Base-by-base conservation (phyloP, 2,888 invertebrate species). In the Parthenolecanium corni region DNA sequence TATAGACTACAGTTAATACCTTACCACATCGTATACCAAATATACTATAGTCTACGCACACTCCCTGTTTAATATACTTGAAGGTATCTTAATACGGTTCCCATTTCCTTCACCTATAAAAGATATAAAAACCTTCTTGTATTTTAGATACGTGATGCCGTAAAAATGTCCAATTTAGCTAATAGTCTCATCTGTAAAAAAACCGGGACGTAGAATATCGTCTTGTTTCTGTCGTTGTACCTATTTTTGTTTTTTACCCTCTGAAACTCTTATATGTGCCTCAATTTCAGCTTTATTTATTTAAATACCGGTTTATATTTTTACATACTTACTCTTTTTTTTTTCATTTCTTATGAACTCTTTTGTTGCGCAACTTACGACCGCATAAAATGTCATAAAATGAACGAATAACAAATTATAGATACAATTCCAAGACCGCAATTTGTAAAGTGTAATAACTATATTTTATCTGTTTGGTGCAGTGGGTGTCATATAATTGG, bases 141-240 rank as follows among this genome's bases (percentile, higher is more conserved):
- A 57, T 57, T 57, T 57, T 57, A 57, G 57, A 57, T 47, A 57
- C 57, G 57, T 57, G 57, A 57, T 57, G 57, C 57, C 57, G 57
- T 57, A 57, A 57, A 57, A 57, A 57, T 57, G 57, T 57, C 57
- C 57, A 57, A 57, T 57, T 57, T 57, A 57, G 57, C 57, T 57
- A 57, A 57, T 57, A 57, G 57, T 57, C 57, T 42, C 57, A 57
- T 57, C 57, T 57, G 46, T 57, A 57, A 57, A 42, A 40, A n/a
- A n/a, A n/a, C n/a, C 31, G 31, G 31, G 31, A 46, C 57, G 42
- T 42, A 9, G 47, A 57, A 57, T 21, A 46, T 46, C 46, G 46
- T 44, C 57, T 46, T 57, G 57, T 57, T 57, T 57, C 46, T 44
- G 46, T 25, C 44, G 14, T 49, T 49, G 14, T 16, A 24, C 40